A percentile compares a stretch with the other conserved stretches of the same genome.
phyloP scores from a whole-genome alignment of 2,797 vertebrate genomes.

The Acrocephalus scirpaceus region DNA sequence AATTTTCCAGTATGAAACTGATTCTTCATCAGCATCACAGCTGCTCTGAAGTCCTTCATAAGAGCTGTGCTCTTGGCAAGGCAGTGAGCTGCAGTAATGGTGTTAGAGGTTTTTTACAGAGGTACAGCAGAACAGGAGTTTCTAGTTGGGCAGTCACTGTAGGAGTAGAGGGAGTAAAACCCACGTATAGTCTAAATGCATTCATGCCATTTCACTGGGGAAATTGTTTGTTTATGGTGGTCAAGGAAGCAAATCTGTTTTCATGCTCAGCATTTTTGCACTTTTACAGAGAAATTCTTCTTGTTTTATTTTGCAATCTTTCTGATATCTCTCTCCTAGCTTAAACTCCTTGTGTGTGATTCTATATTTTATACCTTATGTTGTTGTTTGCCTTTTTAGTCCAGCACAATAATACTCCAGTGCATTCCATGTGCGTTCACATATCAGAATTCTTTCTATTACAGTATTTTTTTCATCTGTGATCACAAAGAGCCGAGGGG shows the following conservation, averaged over 20 bases:
- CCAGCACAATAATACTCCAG: neutral
- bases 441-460: neutral
- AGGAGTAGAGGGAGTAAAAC: neutral
- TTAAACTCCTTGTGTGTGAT: neutral
- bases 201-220: neutral
- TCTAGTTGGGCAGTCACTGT: neutral
- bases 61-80: neutral
- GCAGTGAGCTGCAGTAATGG: neutral
- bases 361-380: neutral
- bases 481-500: neutral
- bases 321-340: neutral
- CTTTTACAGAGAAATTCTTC: neutral
- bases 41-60: neutral
- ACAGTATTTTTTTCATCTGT: neutral
- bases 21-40: neutral
- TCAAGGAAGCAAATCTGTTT: neutral
- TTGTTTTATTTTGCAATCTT: neutral
- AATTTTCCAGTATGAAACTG: neutral
- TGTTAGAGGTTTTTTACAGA: neutral
- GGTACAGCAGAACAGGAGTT: neutral
- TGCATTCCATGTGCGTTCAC: neutral
- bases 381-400: neutral
- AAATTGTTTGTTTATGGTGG: neutral
- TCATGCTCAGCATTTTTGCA: neutral
- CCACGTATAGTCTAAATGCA: neutral